phyloP scores from a whole-genome alignment of 2,113 vertebrate genomes.

The Nyctibius bracteatus region DNA sequence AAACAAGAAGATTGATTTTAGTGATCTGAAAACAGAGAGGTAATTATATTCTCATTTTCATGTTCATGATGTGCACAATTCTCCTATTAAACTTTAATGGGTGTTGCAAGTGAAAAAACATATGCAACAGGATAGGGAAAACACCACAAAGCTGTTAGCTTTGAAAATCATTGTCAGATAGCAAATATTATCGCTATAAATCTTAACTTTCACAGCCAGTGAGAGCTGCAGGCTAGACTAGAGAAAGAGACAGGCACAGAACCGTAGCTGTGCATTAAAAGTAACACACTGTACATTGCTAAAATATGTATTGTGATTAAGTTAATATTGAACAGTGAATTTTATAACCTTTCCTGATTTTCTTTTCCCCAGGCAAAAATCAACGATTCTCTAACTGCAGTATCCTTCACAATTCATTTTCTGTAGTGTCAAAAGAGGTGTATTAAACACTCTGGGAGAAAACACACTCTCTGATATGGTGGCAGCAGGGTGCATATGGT shows the following conservation, averaged over 20 bases:
- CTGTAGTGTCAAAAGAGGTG: constrained; percentile 1
- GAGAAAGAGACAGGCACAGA: neutral
- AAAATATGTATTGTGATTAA: constrained; percentile 44
- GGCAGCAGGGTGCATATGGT: constrained; percentile 7
- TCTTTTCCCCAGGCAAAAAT: constrained; percentile 39
- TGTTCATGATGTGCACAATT: constrained; percentile 50
- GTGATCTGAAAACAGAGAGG: constrained; percentile 49
- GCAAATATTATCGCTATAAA: constrained; percentile 35
- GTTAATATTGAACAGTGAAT: constrained; percentile 39
- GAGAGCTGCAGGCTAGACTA: constrained; percentile 16
- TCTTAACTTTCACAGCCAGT: constrained; percentile 37
- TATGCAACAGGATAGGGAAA: constrained; percentile 30
- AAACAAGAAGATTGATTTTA: constrained; percentile 50
- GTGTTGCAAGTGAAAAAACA: constrained; percentile 24
- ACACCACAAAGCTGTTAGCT: constrained; percentile 27
- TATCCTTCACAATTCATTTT: constrained; percentile 9
- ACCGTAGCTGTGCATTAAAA: neutral
- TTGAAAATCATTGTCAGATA: constrained; percentile 39
- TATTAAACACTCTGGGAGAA: constrained; percentile 6
- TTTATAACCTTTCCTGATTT: constrained; percentile 29
- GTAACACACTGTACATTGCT: neutral
- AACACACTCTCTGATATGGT: neutral
- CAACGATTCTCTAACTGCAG: constrained; percentile 13
- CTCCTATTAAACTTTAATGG: constrained; percentile 57
- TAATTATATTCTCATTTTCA: constrained; percentile 60